Evolutionary conservation across 1,140 invertebrate species (phyloP), one percentile per base, ranked within the genome.

Genomic region (Octopus bimaculoides): DNA sequence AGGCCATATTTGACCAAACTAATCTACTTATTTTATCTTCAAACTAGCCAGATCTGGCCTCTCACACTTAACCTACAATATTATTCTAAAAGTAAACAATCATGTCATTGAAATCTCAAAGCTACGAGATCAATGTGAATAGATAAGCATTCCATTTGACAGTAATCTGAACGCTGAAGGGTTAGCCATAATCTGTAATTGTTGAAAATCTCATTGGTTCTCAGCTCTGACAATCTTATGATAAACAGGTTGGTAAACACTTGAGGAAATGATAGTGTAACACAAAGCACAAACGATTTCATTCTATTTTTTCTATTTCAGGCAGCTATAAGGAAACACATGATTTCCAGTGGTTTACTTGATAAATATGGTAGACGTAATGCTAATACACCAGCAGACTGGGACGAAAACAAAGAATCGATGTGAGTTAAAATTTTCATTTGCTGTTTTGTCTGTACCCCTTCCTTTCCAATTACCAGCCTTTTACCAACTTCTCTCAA

Each of bases 331-430:
- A 99, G 99, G 89, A 99, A 99, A 87, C 92, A 93, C 52, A 92
- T 99, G 87, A 96, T 99, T 76, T 93, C 95, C 81, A 93, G 97
- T 87, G 98, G 98, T 0, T 93, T 96, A 85, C 90, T 99, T 55
- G 97, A 98, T 88, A 98, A 99, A 90, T 94, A 95, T 91, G 98
- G 98, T 52, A 97, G 97, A 90, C 97, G 97, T 4, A 99, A 99
- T 92, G 97, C 98, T 85, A 97, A 96, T 81, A 99, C 98, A 5
- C 98, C 98, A 0, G 89, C 93, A 77, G 94, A 97, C 87, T 99
- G 96, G 95, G 87, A 96, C 0, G 74, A 75, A 75, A 75, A 41
- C 26, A 41, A 41, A 41, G 26, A 41, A 2, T 2, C 26, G 3
- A 1, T 41, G 26, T 41, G 26, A 41, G 26, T 41, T 41, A 41